Evolutionary conservation across 2,113 vertebrate species (phyloP).

Genomic region (Rhynchomys soricoides): DNA sequence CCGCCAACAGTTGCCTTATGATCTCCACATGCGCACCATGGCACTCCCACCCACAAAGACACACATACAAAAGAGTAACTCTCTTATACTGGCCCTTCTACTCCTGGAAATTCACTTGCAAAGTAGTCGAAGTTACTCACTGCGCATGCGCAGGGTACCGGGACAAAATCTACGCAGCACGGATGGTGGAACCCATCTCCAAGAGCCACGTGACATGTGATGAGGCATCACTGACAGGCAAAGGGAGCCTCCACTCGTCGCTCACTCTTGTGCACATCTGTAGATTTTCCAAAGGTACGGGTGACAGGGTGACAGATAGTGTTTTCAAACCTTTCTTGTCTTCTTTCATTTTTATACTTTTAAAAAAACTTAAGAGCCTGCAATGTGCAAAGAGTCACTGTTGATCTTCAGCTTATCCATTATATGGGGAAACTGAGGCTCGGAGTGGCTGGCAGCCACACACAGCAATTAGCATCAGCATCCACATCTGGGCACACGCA

Average conservation of each 20-base stretch:
- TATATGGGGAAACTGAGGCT: accelerated
- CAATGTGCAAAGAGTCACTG: not conserved
- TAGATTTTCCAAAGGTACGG: not conserved
- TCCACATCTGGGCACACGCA: too few relatives aligned
- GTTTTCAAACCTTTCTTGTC: not conserved
- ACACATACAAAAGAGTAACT: not conserved
- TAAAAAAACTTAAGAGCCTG: not conserved
- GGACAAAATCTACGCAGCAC: not conserved
- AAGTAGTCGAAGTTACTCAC: not conserved
- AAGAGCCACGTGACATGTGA: not conserved
- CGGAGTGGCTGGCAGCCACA: not conserved
- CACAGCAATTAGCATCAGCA: accelerated
- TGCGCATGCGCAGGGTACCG: accelerated
- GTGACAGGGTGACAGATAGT: not conserved
- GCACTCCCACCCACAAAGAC: not conserved
- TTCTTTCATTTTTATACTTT: not conserved
- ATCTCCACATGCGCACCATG: not conserved
- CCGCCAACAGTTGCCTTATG: not conserved
- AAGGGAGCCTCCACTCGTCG: not conserved
- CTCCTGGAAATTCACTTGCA: not conserved
- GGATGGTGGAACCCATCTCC: not conserved
- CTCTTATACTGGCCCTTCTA: not conserved
- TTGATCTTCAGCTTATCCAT: accelerated
- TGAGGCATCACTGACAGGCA: not conserved
- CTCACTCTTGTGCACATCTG: too few relatives aligned